phyloP scores from a whole-genome alignment of 2,888 invertebrate genomes.

The Notocelia uddmanniana region DNA sequence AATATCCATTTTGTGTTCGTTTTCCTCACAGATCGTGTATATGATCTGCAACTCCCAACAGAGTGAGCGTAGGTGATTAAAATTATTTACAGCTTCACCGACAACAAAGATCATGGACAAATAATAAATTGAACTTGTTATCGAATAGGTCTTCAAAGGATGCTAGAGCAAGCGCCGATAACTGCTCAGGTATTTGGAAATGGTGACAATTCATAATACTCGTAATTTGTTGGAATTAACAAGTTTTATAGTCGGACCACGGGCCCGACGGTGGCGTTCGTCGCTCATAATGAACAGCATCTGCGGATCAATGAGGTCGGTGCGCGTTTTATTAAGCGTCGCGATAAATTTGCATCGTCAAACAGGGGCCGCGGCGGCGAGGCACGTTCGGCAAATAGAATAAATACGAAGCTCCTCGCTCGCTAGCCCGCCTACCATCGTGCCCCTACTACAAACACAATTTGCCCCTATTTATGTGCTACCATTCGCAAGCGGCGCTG shows the following conservation, averaged over 20 bases:
- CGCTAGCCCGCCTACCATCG: constrained; percentile 59
- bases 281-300: constrained; percentile 74
- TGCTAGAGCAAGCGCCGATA: constrained; percentile 49
- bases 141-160: constrained; percentile 43
- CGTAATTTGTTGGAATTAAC: constrained; percentile 67
- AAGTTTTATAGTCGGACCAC: constrained; percentile 61
- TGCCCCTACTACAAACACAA: constrained; percentile 75
- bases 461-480: constrained; percentile 77
- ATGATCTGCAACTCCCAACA: constrained; percentile 45
- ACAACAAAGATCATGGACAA: constrained; percentile 34
- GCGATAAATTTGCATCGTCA: constrained; percentile 84
- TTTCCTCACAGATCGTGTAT: constrained; percentile 49
- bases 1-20: constrained; percentile 62
- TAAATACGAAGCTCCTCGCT: constrained; percentile 73
- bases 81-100: constrained; percentile 37
- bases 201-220: constrained; percentile 63
- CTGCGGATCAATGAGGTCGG: constrained; percentile 77
- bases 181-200: constrained; percentile 55
- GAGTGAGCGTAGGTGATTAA: constrained; percentile 41
- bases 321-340: constrained; percentile 79
- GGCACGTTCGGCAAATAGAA: constrained; percentile 84
- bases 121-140: background rate
- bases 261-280: constrained; percentile 54
- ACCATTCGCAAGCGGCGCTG: constrained; percentile 56
- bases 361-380: constrained; percentile 76